Conservation (phyloP, 2,113 vertebrate genomes). For the Anhinga anhinga region DNA sequence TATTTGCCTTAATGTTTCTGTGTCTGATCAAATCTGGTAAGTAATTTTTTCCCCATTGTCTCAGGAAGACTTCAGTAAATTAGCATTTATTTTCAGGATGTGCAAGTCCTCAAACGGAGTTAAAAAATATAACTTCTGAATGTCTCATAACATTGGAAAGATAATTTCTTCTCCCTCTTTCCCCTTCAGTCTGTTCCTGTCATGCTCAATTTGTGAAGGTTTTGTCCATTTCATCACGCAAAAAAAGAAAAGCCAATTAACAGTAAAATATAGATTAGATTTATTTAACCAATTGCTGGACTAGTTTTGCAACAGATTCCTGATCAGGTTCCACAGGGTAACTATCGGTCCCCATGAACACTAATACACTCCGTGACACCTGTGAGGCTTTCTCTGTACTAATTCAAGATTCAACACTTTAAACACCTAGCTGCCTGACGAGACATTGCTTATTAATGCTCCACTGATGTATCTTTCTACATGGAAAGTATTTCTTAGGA, state of each 20-base stretch:
- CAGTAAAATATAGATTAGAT: background rate
- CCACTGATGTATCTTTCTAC: background rate
- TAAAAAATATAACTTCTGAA: background rate
- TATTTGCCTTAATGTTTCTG: background rate
- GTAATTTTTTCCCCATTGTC: background rate
- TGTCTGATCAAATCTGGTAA: background rate
- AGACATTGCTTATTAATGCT: background rate
- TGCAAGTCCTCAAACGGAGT: background rate
- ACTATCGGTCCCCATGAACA: background rate
- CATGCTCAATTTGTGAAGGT: background rate
- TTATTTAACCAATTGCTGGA: background rate
- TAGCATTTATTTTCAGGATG: background rate
- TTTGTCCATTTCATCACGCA: background rate
- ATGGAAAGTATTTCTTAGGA: background rate
- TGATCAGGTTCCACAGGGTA: background rate
- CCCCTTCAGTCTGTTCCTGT: background rate
- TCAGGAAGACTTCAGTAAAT: background rate
- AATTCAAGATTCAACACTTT: background rate
- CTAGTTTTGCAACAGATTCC: background rate
- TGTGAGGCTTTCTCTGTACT: background rate
- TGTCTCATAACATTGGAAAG: background rate
- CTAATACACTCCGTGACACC: background rate
- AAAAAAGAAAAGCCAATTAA: background rate
- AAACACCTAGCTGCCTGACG: background rate
- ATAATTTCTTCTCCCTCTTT: background rate